Conservation (phyloP, 2,888 invertebrate species). For the Agonum fuliginosum region DNA sequence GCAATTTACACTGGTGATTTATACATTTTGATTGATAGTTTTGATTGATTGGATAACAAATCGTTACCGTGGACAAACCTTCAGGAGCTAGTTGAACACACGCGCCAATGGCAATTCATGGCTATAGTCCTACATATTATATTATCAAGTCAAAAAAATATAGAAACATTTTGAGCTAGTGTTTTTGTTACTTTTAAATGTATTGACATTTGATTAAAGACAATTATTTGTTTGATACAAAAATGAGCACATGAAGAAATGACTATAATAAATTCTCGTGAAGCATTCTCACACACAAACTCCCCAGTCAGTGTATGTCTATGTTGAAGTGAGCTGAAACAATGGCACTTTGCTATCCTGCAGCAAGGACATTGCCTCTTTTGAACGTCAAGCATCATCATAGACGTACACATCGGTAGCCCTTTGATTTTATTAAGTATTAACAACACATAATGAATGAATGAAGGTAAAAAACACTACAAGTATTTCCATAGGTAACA, state of each 20-base stretch:
- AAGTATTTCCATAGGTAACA: conserved; percentile 58
- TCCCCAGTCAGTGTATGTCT: conserved; percentile 9
- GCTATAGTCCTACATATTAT: conserved; percentile 56
- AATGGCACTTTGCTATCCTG: background rate
- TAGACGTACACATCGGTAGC: conserved; percentile 17
- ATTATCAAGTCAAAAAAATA: conserved; percentile 61
- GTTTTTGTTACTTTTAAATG: conserved; percentile 65
- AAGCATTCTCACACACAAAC: conserved; percentile 59
- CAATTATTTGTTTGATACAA: conserved; percentile 60
- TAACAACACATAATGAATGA: conserved; percentile 58
- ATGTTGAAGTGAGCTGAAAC: conserved; percentile 22
- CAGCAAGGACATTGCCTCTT: background rate
- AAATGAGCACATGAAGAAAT: conserved; percentile 60
- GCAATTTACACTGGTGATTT: conserved; percentile 51
- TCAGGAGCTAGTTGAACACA: conserved; percentile 51
- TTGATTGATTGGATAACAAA: conserved; percentile 43
- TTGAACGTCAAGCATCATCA: background rate
- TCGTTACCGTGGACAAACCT: conserved; percentile 46
- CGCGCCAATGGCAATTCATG: conserved; percentile 57
- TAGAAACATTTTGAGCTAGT: conserved; percentile 61
- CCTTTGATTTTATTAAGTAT: conserved; percentile 54
- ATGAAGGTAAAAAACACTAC: conserved; percentile 59
- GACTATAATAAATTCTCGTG: conserved; percentile 55
- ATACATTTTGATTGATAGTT: conserved; percentile 54
- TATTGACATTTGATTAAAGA: conserved; percentile 72